Percentiles rank a stretch among this genome's conserved stretches.
These are phyloP conservation scores for Dusona sp. DNA, from an alignment of 2,888 invertebrate species.

Conservation along the genomic window DNA sequence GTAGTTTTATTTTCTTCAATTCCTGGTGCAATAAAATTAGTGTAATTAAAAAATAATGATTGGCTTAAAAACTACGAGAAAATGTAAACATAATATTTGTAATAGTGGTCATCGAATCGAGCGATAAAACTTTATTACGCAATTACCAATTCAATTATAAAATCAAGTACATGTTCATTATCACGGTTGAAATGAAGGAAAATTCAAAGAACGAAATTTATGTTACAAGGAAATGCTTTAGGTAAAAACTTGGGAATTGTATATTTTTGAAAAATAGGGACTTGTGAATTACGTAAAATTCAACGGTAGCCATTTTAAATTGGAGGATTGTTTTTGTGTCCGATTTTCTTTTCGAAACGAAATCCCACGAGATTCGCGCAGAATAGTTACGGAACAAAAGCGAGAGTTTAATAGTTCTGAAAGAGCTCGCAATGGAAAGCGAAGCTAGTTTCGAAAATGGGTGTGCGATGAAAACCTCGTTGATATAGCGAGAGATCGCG, in stretches of 20 bases:
- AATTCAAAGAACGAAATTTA: not conserved
- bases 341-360: not conserved
- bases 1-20: not conserved
- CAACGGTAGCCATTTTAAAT: not conserved
- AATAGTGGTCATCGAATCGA: not conserved
- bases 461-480: constrained; percentile 60
- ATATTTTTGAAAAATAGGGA: not conserved
- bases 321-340: not conserved
- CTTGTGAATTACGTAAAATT: not conserved
- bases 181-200: not conserved
- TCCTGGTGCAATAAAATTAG: not conserved
- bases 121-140: not conserved
- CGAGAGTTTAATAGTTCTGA: constrained; percentile 32
- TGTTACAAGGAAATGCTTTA: not conserved
- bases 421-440: constrained; percentile 54
- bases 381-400: constrained; percentile 34
- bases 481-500: constrained; percentile 39
- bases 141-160: not conserved
- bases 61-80: not conserved
- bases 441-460: constrained; percentile 65
- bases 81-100: not conserved
- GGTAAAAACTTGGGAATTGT: not conserved
- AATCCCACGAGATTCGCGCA: constrained; percentile 21
- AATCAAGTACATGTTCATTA: not conserved
- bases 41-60: not conserved